phyloP scores from a whole-genome alignment of 2,113 vertebrate genomes.

The Hippolais icterina region DNA sequence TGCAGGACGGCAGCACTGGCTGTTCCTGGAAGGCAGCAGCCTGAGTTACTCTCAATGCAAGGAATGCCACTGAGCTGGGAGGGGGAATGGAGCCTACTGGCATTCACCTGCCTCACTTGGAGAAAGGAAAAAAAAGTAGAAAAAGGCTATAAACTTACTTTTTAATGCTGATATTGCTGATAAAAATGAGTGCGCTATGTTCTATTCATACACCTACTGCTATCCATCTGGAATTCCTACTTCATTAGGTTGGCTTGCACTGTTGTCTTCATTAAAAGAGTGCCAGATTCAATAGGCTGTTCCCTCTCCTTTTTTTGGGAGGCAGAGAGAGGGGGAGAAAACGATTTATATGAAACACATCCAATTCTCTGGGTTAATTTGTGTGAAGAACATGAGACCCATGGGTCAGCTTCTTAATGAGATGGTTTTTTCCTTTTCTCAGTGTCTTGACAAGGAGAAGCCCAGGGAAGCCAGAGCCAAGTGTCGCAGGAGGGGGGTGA shows the following conservation, averaged over 20 bases:
- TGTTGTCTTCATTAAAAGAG: background rate
- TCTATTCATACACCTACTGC: background rate
- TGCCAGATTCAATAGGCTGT: constrained; percentile 1
- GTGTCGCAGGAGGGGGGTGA: background rate
- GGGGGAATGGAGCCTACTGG: background rate
- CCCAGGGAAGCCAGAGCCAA: background rate
- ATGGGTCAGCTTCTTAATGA: constrained; percentile 10
- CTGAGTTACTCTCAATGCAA: background rate
- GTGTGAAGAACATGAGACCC: constrained; percentile 14
- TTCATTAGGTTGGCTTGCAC: background rate
- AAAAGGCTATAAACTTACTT: background rate
- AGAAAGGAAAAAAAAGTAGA: background rate
- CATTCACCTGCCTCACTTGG: background rate
- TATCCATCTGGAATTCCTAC: constrained; percentile 19
- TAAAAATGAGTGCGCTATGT: background rate
- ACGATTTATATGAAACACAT: background rate
- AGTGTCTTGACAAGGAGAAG: background rate
- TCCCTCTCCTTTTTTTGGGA: background rate
- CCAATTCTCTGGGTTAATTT: constrained; percentile 31
- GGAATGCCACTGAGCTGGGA: background rate
- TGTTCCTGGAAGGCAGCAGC: background rate
- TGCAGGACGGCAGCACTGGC: background rate
- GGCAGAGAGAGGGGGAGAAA: background rate
- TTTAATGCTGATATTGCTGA: background rate
- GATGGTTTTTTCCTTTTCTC: background rate